These are phyloP conservation scores for Andrena bucephala DNA, from an alignment of 2,888 invertebrate species.

Conservation along the genomic window DNA sequence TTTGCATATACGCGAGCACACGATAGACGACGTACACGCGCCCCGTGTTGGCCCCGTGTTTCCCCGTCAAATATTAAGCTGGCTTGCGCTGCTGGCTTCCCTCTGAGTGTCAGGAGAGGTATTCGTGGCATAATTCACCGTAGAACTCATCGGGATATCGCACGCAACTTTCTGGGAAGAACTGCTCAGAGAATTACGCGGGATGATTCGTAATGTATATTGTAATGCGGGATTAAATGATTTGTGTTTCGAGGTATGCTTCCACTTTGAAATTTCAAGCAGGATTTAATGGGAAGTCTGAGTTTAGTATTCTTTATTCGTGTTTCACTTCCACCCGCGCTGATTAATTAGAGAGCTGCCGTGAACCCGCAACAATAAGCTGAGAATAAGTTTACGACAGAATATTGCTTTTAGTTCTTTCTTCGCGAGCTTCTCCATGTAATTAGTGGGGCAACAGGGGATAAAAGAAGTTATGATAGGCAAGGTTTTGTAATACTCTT, in stretches of 20 bases:
- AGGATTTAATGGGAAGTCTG: no score
- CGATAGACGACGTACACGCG: conserved; percentile 37
- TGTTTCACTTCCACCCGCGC: no score
- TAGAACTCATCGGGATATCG: neutral
- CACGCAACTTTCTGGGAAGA: no score
- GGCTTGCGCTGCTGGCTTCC: conserved; percentile 20
- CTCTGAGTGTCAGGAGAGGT: neutral
- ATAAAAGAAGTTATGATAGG: neutral
- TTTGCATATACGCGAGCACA: conserved; percentile 59
- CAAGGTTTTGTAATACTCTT: conserved; percentile 5
- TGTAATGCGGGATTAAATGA: no score
- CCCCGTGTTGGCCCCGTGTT: conserved; percentile 35
- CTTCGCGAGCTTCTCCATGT: neutral
- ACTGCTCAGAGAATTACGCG: no score
- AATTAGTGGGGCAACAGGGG: neutral
- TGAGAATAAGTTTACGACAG: neutral
- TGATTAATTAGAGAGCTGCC: neutral
- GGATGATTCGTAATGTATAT: no score
- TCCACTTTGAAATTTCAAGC: no score
- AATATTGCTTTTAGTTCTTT: neutral
- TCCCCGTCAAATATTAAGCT: conserved; percentile 48
- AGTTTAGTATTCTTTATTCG: no score
- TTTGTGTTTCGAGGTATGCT: no score
- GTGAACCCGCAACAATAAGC: neutral
- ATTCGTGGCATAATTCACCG: neutral